Base-by-base conservation (phyloP, 2,113 vertebrate species). In the Myocastor coypus region DNA sequence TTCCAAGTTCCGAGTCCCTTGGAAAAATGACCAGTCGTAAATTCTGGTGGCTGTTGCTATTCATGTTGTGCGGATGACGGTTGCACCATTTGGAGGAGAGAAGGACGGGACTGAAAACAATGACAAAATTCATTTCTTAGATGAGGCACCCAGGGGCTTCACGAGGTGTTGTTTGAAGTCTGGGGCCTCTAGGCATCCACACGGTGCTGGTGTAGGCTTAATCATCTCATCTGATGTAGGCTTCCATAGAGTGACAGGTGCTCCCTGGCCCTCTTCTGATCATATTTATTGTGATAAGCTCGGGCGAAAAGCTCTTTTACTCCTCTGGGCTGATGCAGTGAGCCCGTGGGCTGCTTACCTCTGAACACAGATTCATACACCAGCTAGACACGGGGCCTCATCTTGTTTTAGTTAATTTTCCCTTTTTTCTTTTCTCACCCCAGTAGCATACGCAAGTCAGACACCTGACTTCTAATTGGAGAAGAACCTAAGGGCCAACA, bases 11-110 rank as follows among this genome's bases (percentile, higher is more conserved):
- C 89, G 55, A 71, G 96, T 95, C 92, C 92, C 95, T 95, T 94
- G 92, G 92, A 96, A 97, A 85, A 97, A 86, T 69, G 78, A 90
- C 94, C 91, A 37, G 46, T 80, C 95, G 94, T 94, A 98, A 97
- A 97, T 97, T 96, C 75, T 75, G 83, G 71, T 32, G 30, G 57
- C 82, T 94, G 82, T 87, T 96, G 92, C 93, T 93, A 91, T 96
- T 96, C 95, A 95, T 82, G 97, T 71, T 57, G 91, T 86, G 90
- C 91, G 42, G 50, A 42, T 66, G 26, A 83, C 89, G 75, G 95
- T 94, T 37, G 1, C 37, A 81, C 57, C 69, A 91, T 91, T 87
- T 94, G 89, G 57, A 90, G 57, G 85, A 92, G 91, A 96, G 82
- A 93, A 89, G 71, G 82, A 83, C 57, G 68, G 69, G 71, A 77